These are phyloP conservation scores for Adoxophyes honmai DNA, from an alignment of 1,140 invertebrate genomes.

Conservation along the genomic window DNA sequence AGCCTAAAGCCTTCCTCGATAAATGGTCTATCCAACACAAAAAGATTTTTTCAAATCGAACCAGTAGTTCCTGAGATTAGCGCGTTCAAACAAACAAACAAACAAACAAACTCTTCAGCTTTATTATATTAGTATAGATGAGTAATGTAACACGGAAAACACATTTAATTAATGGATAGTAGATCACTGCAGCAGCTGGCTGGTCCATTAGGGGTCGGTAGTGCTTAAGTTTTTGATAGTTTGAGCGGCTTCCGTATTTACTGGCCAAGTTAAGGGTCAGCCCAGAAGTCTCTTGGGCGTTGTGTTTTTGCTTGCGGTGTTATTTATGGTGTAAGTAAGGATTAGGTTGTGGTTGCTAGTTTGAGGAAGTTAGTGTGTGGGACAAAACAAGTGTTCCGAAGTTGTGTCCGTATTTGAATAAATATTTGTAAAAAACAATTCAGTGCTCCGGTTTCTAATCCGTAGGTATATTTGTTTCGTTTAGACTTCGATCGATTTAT, in stretches of 20 bases:
- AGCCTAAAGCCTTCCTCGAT: too few relatives aligned
- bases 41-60: too few relatives aligned
- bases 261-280: slow-evolving; percentile 16
- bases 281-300: not conserved
- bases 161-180: slow-evolving; percentile 28
- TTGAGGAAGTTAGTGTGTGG: not conserved
- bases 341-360: not conserved
- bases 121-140: too few relatives aligned
- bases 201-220: slow-evolving; percentile 44
- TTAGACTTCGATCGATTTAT: too few relatives aligned
- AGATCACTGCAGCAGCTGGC: slow-evolving; percentile 16
- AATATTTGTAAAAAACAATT: too few relatives aligned
- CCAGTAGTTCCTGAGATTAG: too few relatives aligned
- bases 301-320: slow-evolving; percentile 4
- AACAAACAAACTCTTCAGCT: too few relatives aligned
- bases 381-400: not conserved
- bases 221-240: slow-evolving; percentile 71
- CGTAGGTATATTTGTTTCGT: too few relatives aligned
- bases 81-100: too few relatives aligned
- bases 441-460: too few relatives aligned
- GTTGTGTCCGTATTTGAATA: too few relatives aligned
- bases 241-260: slow-evolving; percentile 63
- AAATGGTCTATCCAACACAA: too few relatives aligned
- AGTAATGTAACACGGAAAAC: slow-evolving; percentile 13
- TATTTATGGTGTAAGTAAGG: slow-evolving; percentile 11